Base-by-base conservation (phyloP, 2,797 vertebrate genomes). In the Synaphobranchus kaupii region DNA sequence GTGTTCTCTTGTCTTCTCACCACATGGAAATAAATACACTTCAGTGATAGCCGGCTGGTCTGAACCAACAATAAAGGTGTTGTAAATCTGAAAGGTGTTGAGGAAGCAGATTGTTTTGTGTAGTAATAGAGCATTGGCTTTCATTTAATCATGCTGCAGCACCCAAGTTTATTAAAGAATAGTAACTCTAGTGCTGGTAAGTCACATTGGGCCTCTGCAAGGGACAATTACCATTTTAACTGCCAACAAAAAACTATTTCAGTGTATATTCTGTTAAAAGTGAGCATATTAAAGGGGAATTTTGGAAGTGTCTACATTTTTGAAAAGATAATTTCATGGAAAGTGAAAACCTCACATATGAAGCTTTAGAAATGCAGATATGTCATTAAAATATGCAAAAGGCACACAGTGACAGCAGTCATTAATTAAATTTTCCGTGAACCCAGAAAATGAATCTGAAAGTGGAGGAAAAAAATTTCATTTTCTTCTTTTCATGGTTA, bases 1-100 rank as follows among this genome's bases (percentile, higher is more conserved):
- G 86, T 93, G n/a, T 90, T 22, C 63, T 86, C 83, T n/a, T 80
- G 39, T 71, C 17, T 28, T 44, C 60, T 17, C 25, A 48, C 68
- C 84, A 31, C 63, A 17, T 34, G 12, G 85, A 86, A 86, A 86
- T 86, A 86, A 86, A 86, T 76, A 86, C 85, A 25, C 68, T 48
- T 78, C 8, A 28, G 34, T 52, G 52, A 66, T 28, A 22, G 17
- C 76, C 31, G 2, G 22, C 76, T 10, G 22, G 4, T 9, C 44
- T 10, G 44, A 22, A 80, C 76, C 6, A 22, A 80, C 44, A 48
- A 80, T 80, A 48, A 48, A 48, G 20, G 44, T n/a, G 44, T 22
- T 44, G 15, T 48, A 80, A 80, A 80, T 48, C n/a, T 54, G 48
- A 86, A 52, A 48, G 25, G 78, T 34, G 31, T 25, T 17, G 9